phyloP scores from a whole-genome alignment of 2,888 invertebrate species.

The Tiliacea citrago region DNA sequence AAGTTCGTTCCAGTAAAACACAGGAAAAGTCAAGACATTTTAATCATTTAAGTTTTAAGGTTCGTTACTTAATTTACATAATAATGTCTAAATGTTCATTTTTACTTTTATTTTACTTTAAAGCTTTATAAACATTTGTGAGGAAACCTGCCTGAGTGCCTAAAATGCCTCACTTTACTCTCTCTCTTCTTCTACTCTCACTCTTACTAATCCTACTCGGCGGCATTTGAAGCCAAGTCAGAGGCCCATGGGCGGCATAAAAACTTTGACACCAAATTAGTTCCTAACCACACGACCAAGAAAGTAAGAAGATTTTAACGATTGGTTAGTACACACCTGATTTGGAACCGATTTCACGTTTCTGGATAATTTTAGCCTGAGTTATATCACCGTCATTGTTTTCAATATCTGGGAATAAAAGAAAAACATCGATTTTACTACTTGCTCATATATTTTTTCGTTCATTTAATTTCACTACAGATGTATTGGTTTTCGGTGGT shows the following conservation, averaged over 20 bases:
- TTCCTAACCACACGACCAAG: no score
- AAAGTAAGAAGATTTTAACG: neutral
- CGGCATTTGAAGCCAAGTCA: no score
- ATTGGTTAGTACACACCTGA: conserved; percentile 56
- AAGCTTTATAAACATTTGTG: no score
- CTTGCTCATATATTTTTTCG: neutral
- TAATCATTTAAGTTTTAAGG: no score
- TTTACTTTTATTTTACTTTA: neutral
- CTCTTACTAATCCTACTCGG: no score
- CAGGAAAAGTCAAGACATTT: neutral
- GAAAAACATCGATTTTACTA: conserved; percentile 23
- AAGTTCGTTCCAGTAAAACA: neutral
- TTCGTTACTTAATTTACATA: no score
- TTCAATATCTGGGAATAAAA: conserved; percentile 58
- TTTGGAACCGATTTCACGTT: conserved; percentile 51
- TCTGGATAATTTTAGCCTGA: conserved; percentile 44
- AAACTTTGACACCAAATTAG: neutral
- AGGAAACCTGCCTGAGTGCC: no score
- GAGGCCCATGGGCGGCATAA: no score
- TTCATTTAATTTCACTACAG: neutral
- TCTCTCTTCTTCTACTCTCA: no score
- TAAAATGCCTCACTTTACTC: no score
- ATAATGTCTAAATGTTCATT: neutral
- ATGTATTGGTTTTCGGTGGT: neutral
- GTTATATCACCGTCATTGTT: conserved; percentile 31